These are phyloP conservation scores for Plebejus anna DNA, from an alignment of 2,888 invertebrate species.

Conservation along the genomic window DNA sequence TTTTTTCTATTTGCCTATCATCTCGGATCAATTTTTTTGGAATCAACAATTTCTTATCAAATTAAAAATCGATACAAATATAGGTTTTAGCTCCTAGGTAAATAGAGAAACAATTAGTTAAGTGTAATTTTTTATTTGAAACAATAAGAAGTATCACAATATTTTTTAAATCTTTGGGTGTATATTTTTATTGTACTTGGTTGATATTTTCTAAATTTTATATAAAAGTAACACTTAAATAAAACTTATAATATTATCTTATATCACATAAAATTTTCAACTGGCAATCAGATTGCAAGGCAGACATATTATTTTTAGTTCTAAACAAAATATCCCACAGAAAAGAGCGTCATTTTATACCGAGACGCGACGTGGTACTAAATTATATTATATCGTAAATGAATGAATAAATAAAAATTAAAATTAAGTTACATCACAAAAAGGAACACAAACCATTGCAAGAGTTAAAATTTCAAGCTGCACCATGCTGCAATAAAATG, in stretches of 20 bases:
- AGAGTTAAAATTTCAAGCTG: no score
- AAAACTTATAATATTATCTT: not conserved
- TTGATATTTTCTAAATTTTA: not conserved
- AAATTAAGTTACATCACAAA: no score
- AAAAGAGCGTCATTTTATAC: not conserved
- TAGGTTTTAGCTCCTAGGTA: no score
- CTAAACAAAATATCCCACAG: not conserved
- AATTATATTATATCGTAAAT: no score
- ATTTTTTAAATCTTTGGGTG: constrained; percentile 18
- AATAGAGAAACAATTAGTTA: not conserved
- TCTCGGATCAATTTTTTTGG: no score
- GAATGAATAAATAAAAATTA: no score
- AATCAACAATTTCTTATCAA: no score
- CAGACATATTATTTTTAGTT: not conserved
- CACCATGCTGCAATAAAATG: not conserved
- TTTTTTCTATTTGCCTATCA: constrained; percentile 66
- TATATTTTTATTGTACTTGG: constrained; percentile 6
- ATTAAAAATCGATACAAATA: no score
- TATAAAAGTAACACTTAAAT: not conserved
- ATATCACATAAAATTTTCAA: not conserved
- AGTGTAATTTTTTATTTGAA: constrained; percentile 2
- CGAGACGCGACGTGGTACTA: no score
- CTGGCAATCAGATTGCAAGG: not conserved
- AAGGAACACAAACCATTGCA: no score
- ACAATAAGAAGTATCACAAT: constrained; percentile 10